Percentiles rank a stretch among this genome's conserved stretches.
Evolutionary conservation across 64 coral and sea anemone species (phyloP).

Genomic region (Anthopleura sola): DNA sequence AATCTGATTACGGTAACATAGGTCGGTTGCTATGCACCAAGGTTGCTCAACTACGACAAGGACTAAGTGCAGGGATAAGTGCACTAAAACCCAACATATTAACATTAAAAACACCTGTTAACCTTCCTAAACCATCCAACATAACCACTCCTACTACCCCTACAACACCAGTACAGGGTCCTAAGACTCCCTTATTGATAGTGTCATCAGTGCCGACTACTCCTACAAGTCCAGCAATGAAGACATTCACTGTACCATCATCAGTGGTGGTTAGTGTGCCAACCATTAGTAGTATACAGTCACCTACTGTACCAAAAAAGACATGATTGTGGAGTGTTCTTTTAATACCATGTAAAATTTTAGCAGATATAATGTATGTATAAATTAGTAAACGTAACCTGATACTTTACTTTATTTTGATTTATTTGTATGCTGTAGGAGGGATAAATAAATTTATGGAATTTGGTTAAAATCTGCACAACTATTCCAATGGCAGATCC

Average conservation of each 20-base stretch:
- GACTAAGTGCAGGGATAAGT: conserved; percentile 69
- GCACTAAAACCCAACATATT: conserved; percentile 74
- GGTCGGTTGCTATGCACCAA: conserved; percentile 72
- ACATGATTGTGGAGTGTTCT: not conserved
- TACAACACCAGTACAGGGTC: conserved; percentile 51
- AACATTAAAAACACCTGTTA: conserved; percentile 43
- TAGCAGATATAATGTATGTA: not conserved
- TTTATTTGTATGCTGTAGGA: not conserved
- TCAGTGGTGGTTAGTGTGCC: not conserved
- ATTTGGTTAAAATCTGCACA: too few relatives aligned
- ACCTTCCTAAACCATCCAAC: not conserved
- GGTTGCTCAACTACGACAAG: conserved; percentile 84
- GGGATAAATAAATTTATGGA: too few relatives aligned
- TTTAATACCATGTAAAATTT: not conserved
- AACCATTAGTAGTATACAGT: not conserved
- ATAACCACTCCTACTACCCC: conserved; percentile 68
- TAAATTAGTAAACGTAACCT: not conserved
- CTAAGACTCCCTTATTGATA: conserved; percentile 31
- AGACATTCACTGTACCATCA: not conserved
- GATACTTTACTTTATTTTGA: not conserved
- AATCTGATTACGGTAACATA: conserved; percentile 78
- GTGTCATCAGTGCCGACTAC: conserved; percentile 3
- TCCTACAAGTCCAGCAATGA: conserved; percentile 20
- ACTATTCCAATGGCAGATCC: too few relatives aligned
- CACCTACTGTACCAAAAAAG: not conserved